phyloP scores from a whole-genome alignment of 2,113 vertebrate species.

The Chunga burmeisteri region DNA sequence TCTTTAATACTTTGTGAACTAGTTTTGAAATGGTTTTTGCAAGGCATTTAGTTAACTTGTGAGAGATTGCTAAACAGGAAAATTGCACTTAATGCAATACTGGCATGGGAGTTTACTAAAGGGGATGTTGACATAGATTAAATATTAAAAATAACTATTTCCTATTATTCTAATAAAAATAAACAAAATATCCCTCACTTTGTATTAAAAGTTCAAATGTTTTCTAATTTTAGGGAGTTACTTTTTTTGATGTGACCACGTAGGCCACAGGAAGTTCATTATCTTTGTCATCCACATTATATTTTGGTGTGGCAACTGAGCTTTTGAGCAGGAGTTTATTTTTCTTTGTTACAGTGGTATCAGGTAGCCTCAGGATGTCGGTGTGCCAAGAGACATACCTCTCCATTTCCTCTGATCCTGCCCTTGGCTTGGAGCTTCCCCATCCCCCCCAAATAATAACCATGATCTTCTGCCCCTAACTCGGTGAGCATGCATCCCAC shows the following conservation, averaged over 20 bases:
- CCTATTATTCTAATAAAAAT: conserved; percentile 23
- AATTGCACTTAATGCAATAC: conserved; percentile 27
- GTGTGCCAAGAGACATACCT: neutral
- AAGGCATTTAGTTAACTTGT: conserved; percentile 33
- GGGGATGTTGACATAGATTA: conserved; percentile 40
- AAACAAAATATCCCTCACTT: neutral
- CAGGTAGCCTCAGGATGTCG: neutral
- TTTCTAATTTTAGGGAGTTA: conserved; percentile 15
- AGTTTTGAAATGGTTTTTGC: conserved; percentile 62
- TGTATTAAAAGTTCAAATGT: neutral
- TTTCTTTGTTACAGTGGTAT: neutral
- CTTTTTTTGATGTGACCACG: neutral
- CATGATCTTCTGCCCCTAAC: neutral
- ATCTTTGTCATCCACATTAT: neutral
- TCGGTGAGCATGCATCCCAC: fast-evolving
- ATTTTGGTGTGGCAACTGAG: neutral
- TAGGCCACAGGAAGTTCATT: neutral
- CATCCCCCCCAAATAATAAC: too few species aligned
- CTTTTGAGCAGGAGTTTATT: neutral
- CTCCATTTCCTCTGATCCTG: neutral
- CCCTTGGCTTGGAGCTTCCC: neutral
- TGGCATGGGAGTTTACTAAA: conserved; percentile 39
- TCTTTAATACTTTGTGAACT: conserved; percentile 6
- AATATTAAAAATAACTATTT: conserved; percentile 49
- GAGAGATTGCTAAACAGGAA: conserved; percentile 72